Evolutionary conservation across 2,797 vertebrate species (phyloP), one percentile per base, ranked within the genome.

Genomic region (Chelon auratus): DNA sequence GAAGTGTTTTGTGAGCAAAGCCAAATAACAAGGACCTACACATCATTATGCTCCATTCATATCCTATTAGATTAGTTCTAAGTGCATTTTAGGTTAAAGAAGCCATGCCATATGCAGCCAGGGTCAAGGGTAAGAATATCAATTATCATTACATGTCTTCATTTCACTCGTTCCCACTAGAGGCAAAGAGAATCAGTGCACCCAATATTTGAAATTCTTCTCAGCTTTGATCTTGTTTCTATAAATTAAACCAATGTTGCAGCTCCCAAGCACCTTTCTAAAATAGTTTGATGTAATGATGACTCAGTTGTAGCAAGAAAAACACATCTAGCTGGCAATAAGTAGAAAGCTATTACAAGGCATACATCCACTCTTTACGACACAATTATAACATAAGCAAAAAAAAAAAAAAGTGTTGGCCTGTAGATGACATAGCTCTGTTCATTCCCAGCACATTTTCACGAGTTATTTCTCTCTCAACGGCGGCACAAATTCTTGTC

Each of bases 1-100:
- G 87, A 91, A 94, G 86, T 91, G 89, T 92, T 93, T 91, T 90
- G 89, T 89, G 90, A 92, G 93, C 91, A 93, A 93, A 93, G 85
- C 89, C 88, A 93, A 94, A 93, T 91, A 91, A 88, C 85, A 83
- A 89, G 86, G 84, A 82, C 91, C 75, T 80, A 85, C 87, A 93
- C 84, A 90, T 90, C 88, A 92, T 94, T 92, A 90, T 90, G 84
- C 62, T 86, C 64, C 81, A 72, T 87, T 93, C 87, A 91, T 93
- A 93, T 91, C 73, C 82, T 74, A 88, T 92, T 91, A 89, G 83
- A 91, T 83, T 64, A 72, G 66, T 69, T 84, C 81, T 68, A 89
- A 89, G 92, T 85, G 78, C 56, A 43, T 77, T 86, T 88, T 64
- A 72, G 82, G 81, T 86, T 85, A 80, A 79, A 62, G 40, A 83